Conservation (phyloP, 1,140 invertebrate species). For the Drosophila nasuta region DNA sequence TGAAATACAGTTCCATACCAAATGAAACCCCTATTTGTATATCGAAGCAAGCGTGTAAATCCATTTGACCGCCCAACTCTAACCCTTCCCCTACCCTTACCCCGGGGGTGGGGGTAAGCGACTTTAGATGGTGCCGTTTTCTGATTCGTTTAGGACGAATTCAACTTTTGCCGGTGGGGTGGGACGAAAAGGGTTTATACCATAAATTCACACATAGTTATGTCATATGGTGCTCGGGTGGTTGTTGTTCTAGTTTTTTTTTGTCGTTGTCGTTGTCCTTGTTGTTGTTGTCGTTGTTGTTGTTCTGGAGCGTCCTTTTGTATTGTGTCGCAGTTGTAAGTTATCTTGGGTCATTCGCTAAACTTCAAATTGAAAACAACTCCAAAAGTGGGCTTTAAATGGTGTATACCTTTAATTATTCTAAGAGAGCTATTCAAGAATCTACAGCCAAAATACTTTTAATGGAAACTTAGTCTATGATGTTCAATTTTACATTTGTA, state of each 20-base stretch:
- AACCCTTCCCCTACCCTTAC: slow-evolving; percentile 14
- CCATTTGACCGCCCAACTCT: slow-evolving; percentile 50
- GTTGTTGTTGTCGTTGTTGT: not conserved
- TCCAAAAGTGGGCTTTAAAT: not conserved
- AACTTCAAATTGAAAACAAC: slow-evolving; percentile 9
- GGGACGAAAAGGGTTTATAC: slow-evolving; percentile 66
- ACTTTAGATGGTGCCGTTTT: slow-evolving; percentile 32
- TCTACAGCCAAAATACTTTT: too few species aligned
- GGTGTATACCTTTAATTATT: not conserved
- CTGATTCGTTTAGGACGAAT: slow-evolving; percentile 65
- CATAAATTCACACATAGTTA: slow-evolving; percentile 82
- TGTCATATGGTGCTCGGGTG: slow-evolving; percentile 67
- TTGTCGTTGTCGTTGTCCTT: slow-evolving; percentile 8
- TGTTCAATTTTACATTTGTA: too few species aligned
- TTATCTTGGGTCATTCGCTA: slow-evolving; percentile 30
- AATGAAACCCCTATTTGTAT: slow-evolving; percentile 78
- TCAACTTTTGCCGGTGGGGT: slow-evolving; percentile 17
- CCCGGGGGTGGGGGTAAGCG: slow-evolving; percentile 16
- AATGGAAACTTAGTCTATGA: too few species aligned
- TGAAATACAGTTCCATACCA: slow-evolving; percentile 2
- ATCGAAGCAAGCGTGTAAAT: slow-evolving; percentile 81
- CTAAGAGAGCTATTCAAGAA: not conserved
- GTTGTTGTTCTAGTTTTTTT: slow-evolving; percentile 43
- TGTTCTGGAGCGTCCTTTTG: slow-evolving; percentile 15
- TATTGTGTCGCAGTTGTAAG: slow-evolving; percentile 39